Conservation (phyloP, 2,113 vertebrate species). For the Rhinoderma darwinii region DNA sequence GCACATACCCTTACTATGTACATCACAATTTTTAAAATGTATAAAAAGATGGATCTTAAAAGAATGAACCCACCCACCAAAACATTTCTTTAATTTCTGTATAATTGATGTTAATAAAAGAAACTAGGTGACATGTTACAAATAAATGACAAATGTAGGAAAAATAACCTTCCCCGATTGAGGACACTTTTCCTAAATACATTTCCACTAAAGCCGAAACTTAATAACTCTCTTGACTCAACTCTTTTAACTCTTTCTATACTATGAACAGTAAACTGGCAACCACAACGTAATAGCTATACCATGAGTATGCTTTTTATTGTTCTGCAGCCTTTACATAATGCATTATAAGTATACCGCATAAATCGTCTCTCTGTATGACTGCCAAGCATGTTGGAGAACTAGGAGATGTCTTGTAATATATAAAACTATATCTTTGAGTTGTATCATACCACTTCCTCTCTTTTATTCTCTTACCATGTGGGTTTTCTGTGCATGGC, state of each 20-base stretch:
- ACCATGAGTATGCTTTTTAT: conserved; percentile 36
- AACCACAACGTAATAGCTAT: not conserved
- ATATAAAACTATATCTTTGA: conserved; percentile 49
- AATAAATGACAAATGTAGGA: not conserved
- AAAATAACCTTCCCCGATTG: not conserved
- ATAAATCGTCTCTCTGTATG: conserved; percentile 32
- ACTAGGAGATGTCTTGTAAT: conserved; percentile 44
- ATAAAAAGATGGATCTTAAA: not conserved
- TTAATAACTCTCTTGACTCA: not conserved
- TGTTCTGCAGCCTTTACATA: conserved; percentile 45
- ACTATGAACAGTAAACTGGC: not conserved
- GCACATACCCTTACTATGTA: too few relatives aligned
- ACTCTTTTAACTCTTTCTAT: not conserved
- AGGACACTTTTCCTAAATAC: not conserved
- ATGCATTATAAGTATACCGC: conserved; percentile 23
- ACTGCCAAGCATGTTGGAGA: conserved; percentile 30
- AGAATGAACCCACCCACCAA: too few relatives aligned
- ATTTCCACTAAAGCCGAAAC: not conserved
- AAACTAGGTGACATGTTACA: not conserved
- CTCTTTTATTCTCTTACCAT: conserved; percentile 31
- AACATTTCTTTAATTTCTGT: not conserved
- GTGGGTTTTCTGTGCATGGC: conserved; percentile 20
- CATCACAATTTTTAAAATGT: too few relatives aligned
- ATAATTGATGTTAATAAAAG: not conserved
- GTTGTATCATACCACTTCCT: conserved; percentile 38